Evolutionary conservation across 2,113 vertebrate genomes (phyloP), one percentile per base, ranked within the genome.

Genomic region (Campylorhamphus procurvoides): DNA sequence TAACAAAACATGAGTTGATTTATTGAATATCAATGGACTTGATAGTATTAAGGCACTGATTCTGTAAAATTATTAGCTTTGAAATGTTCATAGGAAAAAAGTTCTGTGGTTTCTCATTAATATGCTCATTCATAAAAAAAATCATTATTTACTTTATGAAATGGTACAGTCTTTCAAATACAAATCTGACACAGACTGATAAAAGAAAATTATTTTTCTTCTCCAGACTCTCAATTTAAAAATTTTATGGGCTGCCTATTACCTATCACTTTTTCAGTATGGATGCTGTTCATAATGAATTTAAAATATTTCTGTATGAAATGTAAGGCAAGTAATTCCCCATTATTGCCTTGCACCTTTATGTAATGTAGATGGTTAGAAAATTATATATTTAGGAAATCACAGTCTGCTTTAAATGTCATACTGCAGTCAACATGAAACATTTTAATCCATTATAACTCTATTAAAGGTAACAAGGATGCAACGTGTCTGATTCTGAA

Each of bases 371-470:
- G 84, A 76, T 60, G 63, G 77, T 52, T 96, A 92, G 87, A 94
- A 97, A 97, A 97, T 81, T 0, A 84, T 81, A 52, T 22, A 93
- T 94, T 97, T 94, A 42, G 73, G 71, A 97, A 98, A 96, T 74
- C 58, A 86, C 94, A 73, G 72, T 69, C 89, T 96, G 68, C 59
- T 95, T 87, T 87, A 97, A 98, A 96, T 93, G 91, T 81, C 91
- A 96, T 53, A 28, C 7, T 63, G 74, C 52, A 95, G 84, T 77
- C 95, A 97, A 97, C 69, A 85, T 62, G 88, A 93, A 97, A 97
- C 47, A 95, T 94, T 96, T 96, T 82, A 87, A 88, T 90, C 59
- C 79, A 94, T 97, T 98, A 94, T 62, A 69, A 88, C 87, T 97
- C 74, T 96, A 94, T 95, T 96, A 96, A 96, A 88, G 60, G 58